phyloP scores from a whole-genome alignment of 2,113 vertebrate species.

The Oreamnos americanus region DNA sequence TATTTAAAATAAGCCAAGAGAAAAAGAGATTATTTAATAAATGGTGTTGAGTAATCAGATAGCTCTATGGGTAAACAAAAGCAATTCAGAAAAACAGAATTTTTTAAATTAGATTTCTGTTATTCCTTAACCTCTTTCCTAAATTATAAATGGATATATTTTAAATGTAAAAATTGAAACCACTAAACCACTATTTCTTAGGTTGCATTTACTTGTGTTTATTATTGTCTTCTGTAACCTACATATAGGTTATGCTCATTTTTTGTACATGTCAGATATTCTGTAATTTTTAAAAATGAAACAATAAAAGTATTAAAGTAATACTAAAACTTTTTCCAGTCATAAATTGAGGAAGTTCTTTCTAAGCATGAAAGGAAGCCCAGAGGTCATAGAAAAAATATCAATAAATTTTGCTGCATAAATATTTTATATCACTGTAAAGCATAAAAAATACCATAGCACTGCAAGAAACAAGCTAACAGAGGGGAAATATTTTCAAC shows the following conservation, averaged over 20 bases:
- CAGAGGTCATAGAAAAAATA: conserved; percentile 32
- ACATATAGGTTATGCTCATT: background rate
- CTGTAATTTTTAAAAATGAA: background rate
- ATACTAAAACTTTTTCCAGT: conserved; percentile 6
- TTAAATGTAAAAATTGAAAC: background rate
- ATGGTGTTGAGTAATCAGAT: background rate
- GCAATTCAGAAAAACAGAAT: background rate
- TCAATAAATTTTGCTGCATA: conserved; percentile 1
- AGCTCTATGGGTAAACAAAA: background rate
- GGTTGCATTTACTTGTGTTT: background rate
- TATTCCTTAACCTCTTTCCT: background rate
- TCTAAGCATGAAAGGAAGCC: conserved; percentile 19
- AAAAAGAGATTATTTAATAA: background rate
- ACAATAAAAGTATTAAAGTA: background rate
- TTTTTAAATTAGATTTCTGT: background rate
- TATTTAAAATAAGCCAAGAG: conserved; percentile 39
- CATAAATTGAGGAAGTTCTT: background rate
- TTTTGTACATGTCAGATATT: background rate
- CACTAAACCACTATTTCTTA: background rate
- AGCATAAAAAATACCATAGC: background rate
- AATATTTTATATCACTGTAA: conserved; percentile 11
- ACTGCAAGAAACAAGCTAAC: background rate
- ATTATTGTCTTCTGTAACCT: background rate
- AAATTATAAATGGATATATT: background rate
- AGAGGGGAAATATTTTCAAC: background rate